A percentile compares a stretch with the other conserved stretches of the same genome.
Conservation (phyloP, 1,140 invertebrate genomes). For the Pectinophora gossypiella region DNA sequence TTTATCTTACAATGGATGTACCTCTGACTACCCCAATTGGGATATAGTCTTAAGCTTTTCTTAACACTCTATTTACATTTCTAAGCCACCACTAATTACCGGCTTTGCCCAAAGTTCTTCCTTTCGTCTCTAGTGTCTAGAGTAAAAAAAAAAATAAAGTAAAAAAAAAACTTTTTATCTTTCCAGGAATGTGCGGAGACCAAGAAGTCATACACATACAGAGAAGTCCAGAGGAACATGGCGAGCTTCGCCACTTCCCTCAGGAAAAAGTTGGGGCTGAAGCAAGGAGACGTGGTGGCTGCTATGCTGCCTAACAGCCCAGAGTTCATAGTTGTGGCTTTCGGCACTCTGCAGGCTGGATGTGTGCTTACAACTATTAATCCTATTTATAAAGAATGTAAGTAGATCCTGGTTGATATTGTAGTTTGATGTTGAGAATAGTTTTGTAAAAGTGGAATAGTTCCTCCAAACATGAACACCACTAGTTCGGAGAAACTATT, state of each 20-base stretch:
- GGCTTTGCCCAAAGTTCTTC: not conserved
- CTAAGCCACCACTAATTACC: not conserved
- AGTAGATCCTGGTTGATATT: too few relatives aligned
- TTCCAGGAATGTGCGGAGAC: conserved; percentile 83
- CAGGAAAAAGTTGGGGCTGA: conserved; percentile 79
- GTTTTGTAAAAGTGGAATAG: too few relatives aligned
- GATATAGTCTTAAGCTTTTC: not conserved
- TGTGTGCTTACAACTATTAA: conserved; percentile 87
- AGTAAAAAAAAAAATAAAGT: conserved; percentile 2
- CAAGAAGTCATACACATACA: conserved; percentile 83
- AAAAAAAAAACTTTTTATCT: conserved; percentile 11
- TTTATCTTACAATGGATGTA: not conserved
- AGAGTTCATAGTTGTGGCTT: conserved; percentile 81
- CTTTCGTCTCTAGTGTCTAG: not conserved
- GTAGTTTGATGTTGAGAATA: too few relatives aligned
- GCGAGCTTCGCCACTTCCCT: conserved; percentile 82
- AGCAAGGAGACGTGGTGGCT: conserved; percentile 82
- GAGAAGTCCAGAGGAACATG: conserved; percentile 77
- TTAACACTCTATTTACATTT: not conserved
- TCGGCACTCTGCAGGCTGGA: conserved; percentile 83
- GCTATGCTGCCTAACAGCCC: conserved; percentile 85
- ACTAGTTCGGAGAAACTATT: too few relatives aligned
- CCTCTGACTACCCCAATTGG: not conserved
- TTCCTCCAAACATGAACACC: too few relatives aligned
- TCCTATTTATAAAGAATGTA: conserved; percentile 88